Evolutionary conservation across 1,140 invertebrate genomes (phyloP), one percentile per base, ranked within the genome.

Genomic region (Papilio glaucus): DNA sequence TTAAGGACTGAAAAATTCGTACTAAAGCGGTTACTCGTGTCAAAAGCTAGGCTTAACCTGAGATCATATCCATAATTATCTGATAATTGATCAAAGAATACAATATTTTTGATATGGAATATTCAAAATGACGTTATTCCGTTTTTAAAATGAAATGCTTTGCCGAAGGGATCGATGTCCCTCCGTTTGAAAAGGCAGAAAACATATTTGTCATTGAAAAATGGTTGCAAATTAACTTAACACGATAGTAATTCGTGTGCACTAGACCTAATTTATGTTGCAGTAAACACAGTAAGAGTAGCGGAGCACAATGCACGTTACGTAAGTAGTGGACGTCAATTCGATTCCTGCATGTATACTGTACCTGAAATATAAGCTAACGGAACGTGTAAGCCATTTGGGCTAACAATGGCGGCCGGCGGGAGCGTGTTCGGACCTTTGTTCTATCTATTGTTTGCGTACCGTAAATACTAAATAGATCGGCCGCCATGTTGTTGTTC

Each of bases 341-440:
- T 68, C 38, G 39, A 67, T 29, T 69, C 42, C 67, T 69, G 13
- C 61, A 53, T 42, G 12, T 33, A 29, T 38, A 65, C 26, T 29
- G 67, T 10, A 69, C 67, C 67, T 69, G 42, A 53, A 69, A 69
- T 69, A 53, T 69, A 33, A 69, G 42, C 67, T 21, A 53, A 69
- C 26, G n/a, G 67, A 53, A 53, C 42, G 12, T 53, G 26, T 69
- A 18, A 69, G 67, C 67, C 12, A 53, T 69, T 69, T 69, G 42
- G 42, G 26, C 42, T 69, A 69, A 69, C 67, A 69, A 69, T 69
- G 12, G 45, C 15, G n/a, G 24, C 21, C 29, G n/a, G 9, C 67
- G 42, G 41, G 13, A 45, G 15, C 42, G n/a, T 18, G 67, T 62
- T 62, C 29, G 61, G 24, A 45, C 42, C 42, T 53, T 53, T 69